phyloP scores from a whole-genome alignment of 2,888 invertebrate species.

The Eilema caniola region DNA sequence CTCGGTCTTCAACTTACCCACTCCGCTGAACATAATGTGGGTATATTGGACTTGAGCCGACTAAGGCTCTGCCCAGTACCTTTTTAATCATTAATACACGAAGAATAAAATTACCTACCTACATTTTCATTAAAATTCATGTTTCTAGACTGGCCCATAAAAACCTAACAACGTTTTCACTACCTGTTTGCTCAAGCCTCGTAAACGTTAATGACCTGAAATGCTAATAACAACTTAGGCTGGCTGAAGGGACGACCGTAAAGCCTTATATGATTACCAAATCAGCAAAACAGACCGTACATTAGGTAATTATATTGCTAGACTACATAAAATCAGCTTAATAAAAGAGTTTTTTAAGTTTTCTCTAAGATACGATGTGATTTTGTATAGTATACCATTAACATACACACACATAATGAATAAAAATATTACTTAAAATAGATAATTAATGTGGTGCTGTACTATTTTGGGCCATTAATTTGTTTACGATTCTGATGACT shows the following conservation, averaged over 20 bases:
- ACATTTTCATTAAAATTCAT: neutral
- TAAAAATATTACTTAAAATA: too few species aligned
- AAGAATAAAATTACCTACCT: neutral
- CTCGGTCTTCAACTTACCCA: too few species aligned
- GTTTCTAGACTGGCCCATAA: slow-evolving; percentile 7
- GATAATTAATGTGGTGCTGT: too few species aligned
- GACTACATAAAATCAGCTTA: neutral
- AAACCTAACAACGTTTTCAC: slow-evolving; percentile 19
- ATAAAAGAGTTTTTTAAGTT: too few species aligned
- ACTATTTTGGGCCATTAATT: too few species aligned
- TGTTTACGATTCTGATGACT: too few species aligned
- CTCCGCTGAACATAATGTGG: too few species aligned
- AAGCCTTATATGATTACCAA: slow-evolving; percentile 19
- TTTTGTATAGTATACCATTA: too few species aligned
- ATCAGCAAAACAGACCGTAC: slow-evolving; percentile 14
- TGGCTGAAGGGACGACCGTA: slow-evolving; percentile 10
- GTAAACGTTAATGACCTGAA: slow-evolving; percentile 20
- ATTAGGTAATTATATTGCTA: neutral
- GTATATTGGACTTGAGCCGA: too few species aligned
- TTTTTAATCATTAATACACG: neutral
- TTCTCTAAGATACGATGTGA: too few species aligned
- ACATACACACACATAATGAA: too few species aligned
- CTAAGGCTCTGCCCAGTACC: too few species aligned
- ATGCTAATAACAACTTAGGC: slow-evolving; percentile 18
- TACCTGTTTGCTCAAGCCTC: slow-evolving; percentile 17